Percentiles rank a stretch among this genome's conserved stretches.
phyloP scores from a whole-genome alignment of 2,113 vertebrate genomes.

The Electrona antarctica region DNA sequence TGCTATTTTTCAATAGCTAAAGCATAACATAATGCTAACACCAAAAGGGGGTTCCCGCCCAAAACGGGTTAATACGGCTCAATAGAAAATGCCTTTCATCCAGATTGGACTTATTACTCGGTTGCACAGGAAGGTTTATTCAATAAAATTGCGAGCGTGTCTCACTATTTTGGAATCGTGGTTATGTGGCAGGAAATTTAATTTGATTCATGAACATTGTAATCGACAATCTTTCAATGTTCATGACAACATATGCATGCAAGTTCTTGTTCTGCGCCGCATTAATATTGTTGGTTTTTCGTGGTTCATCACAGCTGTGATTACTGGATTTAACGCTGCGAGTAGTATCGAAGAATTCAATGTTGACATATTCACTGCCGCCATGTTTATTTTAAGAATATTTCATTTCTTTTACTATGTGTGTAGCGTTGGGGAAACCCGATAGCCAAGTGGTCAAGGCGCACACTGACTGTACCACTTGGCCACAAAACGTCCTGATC shows the following conservation, averaged over 20 bases:
- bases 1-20: too few relatives aligned
- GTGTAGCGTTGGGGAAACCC: not conserved
- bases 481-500: too few relatives aligned
- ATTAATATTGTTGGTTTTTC: constrained; percentile 3
- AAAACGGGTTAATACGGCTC: not conserved
- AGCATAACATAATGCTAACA: too few relatives aligned
- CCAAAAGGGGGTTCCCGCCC: too few relatives aligned
- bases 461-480: too few relatives aligned
- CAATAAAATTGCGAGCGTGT: constrained; percentile 28
- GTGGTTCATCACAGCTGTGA: constrained; percentile 9
- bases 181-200: constrained; percentile 14
- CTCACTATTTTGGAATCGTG: constrained; percentile 27
- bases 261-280: constrained; percentile 24
- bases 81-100: constrained; percentile 29
- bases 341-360: constrained; percentile 34
- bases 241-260: constrained; percentile 6
- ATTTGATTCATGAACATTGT: constrained; percentile 46
- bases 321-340: constrained; percentile 34
- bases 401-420: constrained; percentile 22
- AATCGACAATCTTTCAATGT: constrained; percentile 35
- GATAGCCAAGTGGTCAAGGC: too few relatives aligned
- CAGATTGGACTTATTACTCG: constrained; percentile 8
- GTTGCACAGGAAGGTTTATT: constrained; percentile 28
- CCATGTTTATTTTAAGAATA: constrained; percentile 30
- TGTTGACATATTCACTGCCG: constrained; percentile 19